These are phyloP conservation scores for Holothuria scabra DNA, from an alignment of 53 echinoderm and acorn worm species.

Conservation along the genomic window DNA sequence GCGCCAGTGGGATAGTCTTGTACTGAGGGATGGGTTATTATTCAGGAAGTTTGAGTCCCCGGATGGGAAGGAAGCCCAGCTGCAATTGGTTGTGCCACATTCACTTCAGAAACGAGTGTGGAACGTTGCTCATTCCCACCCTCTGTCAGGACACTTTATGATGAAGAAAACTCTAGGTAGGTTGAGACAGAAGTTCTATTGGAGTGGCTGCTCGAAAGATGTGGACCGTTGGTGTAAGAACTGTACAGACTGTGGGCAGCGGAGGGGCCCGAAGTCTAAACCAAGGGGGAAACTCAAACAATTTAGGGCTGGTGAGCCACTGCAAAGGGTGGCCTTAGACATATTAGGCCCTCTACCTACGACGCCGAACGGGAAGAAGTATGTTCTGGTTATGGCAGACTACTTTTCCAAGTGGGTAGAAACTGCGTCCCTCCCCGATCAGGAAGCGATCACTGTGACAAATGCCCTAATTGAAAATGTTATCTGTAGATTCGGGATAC, in stretches of 20 bases:
- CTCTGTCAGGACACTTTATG: constrained; percentile 1
- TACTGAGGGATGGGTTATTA: not conserved
- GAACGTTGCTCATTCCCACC: constrained; percentile 14
- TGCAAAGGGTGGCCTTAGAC: not conserved
- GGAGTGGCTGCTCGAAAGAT: constrained; percentile 5
- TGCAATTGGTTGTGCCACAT: constrained; percentile 25
- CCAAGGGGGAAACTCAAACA: not conserved
- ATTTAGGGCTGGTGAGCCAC: not conserved
- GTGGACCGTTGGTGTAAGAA: constrained; percentile 20
- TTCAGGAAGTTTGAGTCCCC: constrained; percentile 1
- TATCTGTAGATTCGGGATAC: constrained; percentile 3
- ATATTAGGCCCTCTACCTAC: not conserved
- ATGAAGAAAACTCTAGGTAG: not conserved
- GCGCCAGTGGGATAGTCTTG: constrained; percentile 16
- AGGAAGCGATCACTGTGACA: constrained; percentile 5
- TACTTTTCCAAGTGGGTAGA: constrained; percentile 2
- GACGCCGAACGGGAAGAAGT: not conserved
- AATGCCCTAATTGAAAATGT: not conserved
- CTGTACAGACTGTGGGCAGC: not conserved
- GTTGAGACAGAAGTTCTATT: constrained; percentile 20
- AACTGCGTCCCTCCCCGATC: not conserved
- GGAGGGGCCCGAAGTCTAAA: not conserved
- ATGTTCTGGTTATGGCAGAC: not conserved
- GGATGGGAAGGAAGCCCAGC: not conserved
- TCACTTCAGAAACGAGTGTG: not conserved